Percentiles rank a stretch among this genome's conserved stretches.
Conservation (phyloP, 2,888 invertebrate genomes). For the Oeneis ivallda region DNA sequence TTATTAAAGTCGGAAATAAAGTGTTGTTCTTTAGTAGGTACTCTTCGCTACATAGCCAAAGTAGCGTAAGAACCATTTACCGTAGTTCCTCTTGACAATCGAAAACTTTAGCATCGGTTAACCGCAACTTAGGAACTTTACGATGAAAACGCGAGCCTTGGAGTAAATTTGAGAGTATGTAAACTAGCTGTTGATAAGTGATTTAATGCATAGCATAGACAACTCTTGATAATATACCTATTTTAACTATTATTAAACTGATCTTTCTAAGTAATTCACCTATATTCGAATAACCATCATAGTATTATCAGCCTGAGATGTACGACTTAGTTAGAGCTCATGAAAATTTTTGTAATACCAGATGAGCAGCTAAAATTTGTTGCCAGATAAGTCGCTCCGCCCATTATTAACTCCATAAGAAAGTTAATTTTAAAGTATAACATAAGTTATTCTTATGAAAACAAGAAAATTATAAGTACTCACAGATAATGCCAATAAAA, state of each 20-base stretch:
- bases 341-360: no score
- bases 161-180: constrained; percentile 34
- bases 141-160: constrained; percentile 32
- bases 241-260: no score
- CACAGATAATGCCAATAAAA: constrained; percentile 6
- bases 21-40: no score
- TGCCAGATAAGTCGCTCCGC: no score
- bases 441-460: not conserved
- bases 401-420: no score
- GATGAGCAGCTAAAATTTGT: no score
- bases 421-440: no score
- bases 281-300: no score
- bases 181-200: constrained; percentile 21
- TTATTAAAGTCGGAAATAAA: no score
- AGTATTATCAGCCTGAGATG: no score
- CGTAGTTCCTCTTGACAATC: constrained; percentile 34
- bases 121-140: constrained; percentile 32
- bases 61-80: constrained; percentile 21
- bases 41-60: constrained; percentile 13
- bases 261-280: no score
- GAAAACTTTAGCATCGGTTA: constrained; percentile 29
- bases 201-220: constrained; percentile 15
- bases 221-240: constrained; percentile 12
- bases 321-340: no score
- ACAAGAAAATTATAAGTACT: not conserved